These are phyloP conservation scores for Patella pellucida DNA, from an alignment of 2,888 invertebrate genomes.

Conservation along the genomic window DNA sequence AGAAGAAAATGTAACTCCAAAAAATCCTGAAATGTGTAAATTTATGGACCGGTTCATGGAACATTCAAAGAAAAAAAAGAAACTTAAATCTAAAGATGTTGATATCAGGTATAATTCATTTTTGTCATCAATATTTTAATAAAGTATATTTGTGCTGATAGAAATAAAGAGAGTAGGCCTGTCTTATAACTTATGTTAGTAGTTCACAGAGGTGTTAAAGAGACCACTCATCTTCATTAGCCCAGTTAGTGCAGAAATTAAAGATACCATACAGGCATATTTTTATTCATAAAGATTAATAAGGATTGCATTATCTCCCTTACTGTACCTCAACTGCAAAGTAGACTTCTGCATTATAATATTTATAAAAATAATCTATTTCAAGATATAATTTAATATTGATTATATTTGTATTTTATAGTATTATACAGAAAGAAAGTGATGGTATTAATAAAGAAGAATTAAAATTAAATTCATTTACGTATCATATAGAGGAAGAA, in stretches of 20 bases:
- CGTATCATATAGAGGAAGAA: constrained; percentile 57
- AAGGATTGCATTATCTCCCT: background rate
- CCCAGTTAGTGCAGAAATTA: no score
- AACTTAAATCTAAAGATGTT: constrained; percentile 28
- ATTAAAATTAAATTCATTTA: constrained; percentile 61
- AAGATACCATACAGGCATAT: no score
- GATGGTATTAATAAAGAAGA: constrained; percentile 63
- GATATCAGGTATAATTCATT: background rate
- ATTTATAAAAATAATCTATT: background rate
- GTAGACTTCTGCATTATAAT: constrained; percentile 25
- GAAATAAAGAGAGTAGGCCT: no score
- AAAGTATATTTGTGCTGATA: no score
- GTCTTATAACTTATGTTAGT: no score
- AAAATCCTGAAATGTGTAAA: constrained; percentile 75
- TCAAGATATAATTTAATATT: background rate
- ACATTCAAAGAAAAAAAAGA: constrained; percentile 74
- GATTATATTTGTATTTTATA: constrained; percentile 37
- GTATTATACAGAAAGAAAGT: constrained; percentile 68
- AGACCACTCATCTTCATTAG: no score
- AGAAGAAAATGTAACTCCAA: constrained; percentile 64
- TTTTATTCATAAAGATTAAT: constrained; percentile 12
- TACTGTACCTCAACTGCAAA: background rate
- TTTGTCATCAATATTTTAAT: no score
- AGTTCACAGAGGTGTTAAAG: no score
- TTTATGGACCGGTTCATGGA: constrained; percentile 82